Conservation (phyloP, 2,888 invertebrate species). For the Hartigia nigra region DNA sequence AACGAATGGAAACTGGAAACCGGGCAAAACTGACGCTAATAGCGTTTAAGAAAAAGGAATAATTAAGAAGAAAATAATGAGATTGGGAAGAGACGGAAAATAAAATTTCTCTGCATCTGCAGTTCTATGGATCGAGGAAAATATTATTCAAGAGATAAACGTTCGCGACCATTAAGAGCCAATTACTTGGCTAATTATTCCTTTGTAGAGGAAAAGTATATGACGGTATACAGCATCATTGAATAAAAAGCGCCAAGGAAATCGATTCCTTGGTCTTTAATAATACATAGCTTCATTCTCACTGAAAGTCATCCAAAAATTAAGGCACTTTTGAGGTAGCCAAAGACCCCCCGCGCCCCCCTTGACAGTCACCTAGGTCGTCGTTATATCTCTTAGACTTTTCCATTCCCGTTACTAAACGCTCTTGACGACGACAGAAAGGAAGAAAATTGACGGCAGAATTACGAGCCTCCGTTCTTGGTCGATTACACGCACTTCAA, state of each 20-base stretch:
- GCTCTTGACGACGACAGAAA: background rate
- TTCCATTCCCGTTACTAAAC: too few species aligned
- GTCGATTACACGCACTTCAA: background rate
- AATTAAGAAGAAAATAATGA: conserved; percentile 47
- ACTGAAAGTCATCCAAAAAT: background rate
- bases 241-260: conserved; percentile 9
- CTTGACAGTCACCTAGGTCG: too few species aligned
- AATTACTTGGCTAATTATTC: conserved; percentile 41
- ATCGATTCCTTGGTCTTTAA: background rate
- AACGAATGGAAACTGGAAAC: conserved; percentile 38
- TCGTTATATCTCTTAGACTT: too few species aligned
- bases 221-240: conserved; percentile 12
- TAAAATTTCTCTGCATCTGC: conserved; percentile 34
- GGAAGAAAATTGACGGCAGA: background rate
- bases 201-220: conserved; percentile 18
- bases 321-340: too few species aligned
- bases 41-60: conserved; percentile 48
- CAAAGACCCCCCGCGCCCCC: too few species aligned
- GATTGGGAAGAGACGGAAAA: conserved; percentile 33
- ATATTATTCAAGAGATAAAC: conserved; percentile 39
- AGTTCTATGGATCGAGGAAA: conserved; percentile 25
- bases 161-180: conserved; percentile 32
- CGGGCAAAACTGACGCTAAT: conserved; percentile 44
- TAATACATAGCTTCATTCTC: background rate
- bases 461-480: background rate